Base-by-base conservation (phyloP, 92 coral and sea anemone species). In the Zoanthus sociatus region DNA sequence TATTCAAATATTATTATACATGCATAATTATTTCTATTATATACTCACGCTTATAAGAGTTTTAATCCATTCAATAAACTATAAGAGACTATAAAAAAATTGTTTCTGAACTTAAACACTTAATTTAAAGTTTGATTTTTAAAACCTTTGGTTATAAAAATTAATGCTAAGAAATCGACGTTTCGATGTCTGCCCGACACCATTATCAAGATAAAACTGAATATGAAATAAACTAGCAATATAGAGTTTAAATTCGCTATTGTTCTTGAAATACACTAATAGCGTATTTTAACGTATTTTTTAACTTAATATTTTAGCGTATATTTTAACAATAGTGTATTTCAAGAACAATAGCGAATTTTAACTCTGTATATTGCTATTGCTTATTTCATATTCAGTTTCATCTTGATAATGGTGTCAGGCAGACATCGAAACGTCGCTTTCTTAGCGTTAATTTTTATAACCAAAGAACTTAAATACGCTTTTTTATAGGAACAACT, bases 61-160 rank as follows among this genome's bases (percentile, higher is more conserved):
- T 58, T 58, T 58, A 58, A 58, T 58, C 66, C 66, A 58, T 58
- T 58, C 66, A 58, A 58, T 58, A 58, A 58, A 58, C 66, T 58
- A 58, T 58, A 58, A 58, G 66, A 58, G 66, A 58, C 66, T 58
- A 58, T 58, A 58, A 58, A 58, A 58, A 58, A 58, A 58, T 58
- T 58, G 66, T 58, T 58, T 58, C 66, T 58, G 66, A 58, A 58
- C 66, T 58, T 58, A 50, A 50, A 50, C 54, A 50, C 54, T 9
- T 50, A 50, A 50, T 50, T 50, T 4, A 47, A 50, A 50, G 54
- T 50, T 50, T 50, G 54, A 50, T n/a, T 50, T 50, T 50, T 50
- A 50, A 50, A 50, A 50, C 1, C 54, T 50, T 50, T 50, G 2
- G 54, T 50, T 50, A 50, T 50, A 50, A 50, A 50, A 50, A 10